A percentile compares a stretch with the other conserved stretches of the same genome.
phyloP scores from a whole-genome alignment of 37 sponge, comb jelly and placozoan genomes.

The Spongilla lacustris region DNA sequence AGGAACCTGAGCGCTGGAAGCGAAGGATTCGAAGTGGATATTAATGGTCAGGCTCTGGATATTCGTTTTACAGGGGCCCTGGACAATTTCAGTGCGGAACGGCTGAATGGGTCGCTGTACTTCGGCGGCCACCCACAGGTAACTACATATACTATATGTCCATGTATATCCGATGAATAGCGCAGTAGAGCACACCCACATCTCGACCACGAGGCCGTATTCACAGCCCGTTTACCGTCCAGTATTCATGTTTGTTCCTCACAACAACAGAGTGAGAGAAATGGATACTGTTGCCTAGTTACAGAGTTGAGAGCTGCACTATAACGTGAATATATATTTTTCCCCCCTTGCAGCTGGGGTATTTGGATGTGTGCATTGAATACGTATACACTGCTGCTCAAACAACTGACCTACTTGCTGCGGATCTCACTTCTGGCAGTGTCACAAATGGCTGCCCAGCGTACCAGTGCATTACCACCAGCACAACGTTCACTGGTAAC shows the following conservation, averaged over 20 bases:
- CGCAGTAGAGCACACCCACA: neutral
- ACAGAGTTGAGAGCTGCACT: neutral
- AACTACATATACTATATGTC: neutral
- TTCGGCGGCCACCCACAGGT: conserved; percentile 62
- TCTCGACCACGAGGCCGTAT: neutral
- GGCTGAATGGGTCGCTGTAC: conserved; percentile 51
- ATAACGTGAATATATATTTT: neutral
- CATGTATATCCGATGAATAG: neutral
- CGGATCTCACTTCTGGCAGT: neutral
- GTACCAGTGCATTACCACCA: conserved; percentile 41
- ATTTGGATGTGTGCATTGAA: conserved; percentile 43
- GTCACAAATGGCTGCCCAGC: conserved; percentile 50
- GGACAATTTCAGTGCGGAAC: conserved; percentile 20
- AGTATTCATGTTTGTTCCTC: neutral
- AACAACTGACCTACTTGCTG: conserved; percentile 14
- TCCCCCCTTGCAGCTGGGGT: neutral
- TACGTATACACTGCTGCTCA: conserved; percentile 16
- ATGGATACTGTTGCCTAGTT: neutral
- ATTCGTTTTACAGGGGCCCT: neutral
- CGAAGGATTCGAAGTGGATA: conserved; percentile 3
- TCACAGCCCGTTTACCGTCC: neutral
- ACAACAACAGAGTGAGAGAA: neutral
- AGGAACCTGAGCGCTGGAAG: conserved; percentile 21
- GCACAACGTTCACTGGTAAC: conserved; percentile 51
- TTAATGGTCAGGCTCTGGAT: conserved; percentile 29